Evolutionary conservation across 2,797 vertebrate species (phyloP), one percentile per base, ranked within the genome.

Genomic region (Anguilla megastoma): DNA sequence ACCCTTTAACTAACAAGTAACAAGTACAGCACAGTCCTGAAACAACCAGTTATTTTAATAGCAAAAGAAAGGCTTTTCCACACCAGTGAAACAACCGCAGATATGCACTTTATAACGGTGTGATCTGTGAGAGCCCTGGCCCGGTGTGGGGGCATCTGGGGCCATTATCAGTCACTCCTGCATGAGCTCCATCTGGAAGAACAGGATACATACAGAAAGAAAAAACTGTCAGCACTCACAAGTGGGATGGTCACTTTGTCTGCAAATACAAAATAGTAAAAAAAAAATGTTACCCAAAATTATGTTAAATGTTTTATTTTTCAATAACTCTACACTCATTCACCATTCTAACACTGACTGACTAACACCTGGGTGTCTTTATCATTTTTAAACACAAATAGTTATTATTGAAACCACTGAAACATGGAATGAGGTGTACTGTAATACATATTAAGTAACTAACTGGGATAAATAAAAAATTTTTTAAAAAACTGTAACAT

Each of bases 81-180:
- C 54, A 16, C 10, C 41, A 76, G 6, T 2, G 9, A 18, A 33
- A 54, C 45, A 52, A n/a, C 48, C 9, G 52, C 79, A 76, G 84
- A 74, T 8, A 41, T n/a, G 33, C 88, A 95, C 97, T 98, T 94
- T 99, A 98, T 83, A 99, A 86, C 66, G 12, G 91, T 85, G 90
- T 99, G 98, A 84, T 98, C 97, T 16, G 93, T 92, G 12, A 97
- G 96, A 12, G 98, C 98, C 0, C 93, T 90, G 90, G 95, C 94
- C 94, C 99, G 94, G 87, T 98, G 97, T 97, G 97, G 85, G 96
- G 97, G 92, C 97, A 92, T 99, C 98, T 24, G 97, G 98, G 92
- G 99, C 96, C 98, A 99, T 99, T 98, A 99, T 99, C 88, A 92
- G 96, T 89, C 97, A 96, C 94, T 99, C 98, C 92, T 99, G 97